Conservation (phyloP, 2,113 vertebrate genomes). For the Poicephalus meyeri region DNA sequence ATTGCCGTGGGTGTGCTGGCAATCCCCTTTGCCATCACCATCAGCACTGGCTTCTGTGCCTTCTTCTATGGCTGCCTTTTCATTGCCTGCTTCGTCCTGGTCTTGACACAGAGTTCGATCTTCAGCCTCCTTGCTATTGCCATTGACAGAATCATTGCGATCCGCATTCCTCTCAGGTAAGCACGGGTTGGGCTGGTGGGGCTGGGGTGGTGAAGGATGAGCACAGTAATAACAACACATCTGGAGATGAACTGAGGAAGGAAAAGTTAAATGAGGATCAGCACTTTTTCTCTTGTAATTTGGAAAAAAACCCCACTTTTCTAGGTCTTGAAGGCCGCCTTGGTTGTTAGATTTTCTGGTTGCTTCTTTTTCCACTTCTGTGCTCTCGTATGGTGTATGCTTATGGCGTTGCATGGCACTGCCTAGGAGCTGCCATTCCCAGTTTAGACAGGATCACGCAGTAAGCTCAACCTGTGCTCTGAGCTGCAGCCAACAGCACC, state of each 20-base stretch:
- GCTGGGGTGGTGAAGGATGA: not conserved
- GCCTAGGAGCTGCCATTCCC: not conserved
- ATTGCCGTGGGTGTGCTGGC: slow-evolving; percentile 94
- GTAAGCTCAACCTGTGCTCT: not conserved
- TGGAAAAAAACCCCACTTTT: not conserved
- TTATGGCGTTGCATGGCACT: fast-evolving
- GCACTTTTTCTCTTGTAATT: not conserved
- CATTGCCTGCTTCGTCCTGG: slow-evolving; percentile 94
- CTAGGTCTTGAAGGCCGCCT: not conserved
- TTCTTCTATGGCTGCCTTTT: slow-evolving; percentile 95
- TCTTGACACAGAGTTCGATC: slow-evolving; percentile 97
- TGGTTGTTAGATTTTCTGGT: not conserved
- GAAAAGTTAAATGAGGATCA: not conserved
- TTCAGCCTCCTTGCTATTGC: slow-evolving; percentile 97
- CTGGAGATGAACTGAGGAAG: not conserved
- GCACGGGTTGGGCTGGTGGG: not conserved
- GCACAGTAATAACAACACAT: not conserved
- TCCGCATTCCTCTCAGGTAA: slow-evolving; percentile 94
- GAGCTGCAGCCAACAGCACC: not conserved
- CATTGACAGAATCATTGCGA: slow-evolving; percentile 93
- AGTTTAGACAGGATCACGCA: not conserved
- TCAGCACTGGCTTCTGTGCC: slow-evolving; percentile 95
- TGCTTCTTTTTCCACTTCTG: not conserved
- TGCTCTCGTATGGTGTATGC: not conserved
- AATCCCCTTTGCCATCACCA: slow-evolving; percentile 92